Evolutionary conservation across 2,888 invertebrate species (phyloP), one percentile per base, ranked within the genome.

Genomic region (Alloplasta piceator): DNA sequence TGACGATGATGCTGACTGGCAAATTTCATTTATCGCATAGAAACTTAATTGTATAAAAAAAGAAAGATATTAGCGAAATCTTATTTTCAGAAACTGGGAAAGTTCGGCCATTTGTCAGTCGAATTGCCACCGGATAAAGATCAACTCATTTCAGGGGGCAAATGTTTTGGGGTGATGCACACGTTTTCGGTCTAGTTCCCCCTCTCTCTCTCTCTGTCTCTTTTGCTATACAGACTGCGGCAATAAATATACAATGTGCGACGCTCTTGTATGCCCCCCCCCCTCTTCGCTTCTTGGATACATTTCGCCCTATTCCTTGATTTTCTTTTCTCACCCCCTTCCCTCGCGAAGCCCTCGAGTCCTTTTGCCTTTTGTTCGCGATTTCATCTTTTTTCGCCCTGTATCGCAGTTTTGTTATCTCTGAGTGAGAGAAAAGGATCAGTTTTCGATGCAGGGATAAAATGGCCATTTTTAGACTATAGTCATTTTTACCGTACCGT

Each of bases 231-330:
- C 26, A 36, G 64, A 70, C 80, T 80, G 75, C 67, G 72, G 85
- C 85, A 87, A 90, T 90, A 90, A 90, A 90, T 90, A 89, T 84
- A 84, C 84, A 85, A 86, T 84, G 82, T 75, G 81, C 82, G 82
- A 83, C 12, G 48, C 48, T 70, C 36, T 72, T 48, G 12, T 58
- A 52, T 55, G 52, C 60, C 63, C 43, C 41, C 43, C 43, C 7
- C 67, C 46, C 72, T 61, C 75, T 16, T 64, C 43, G 26, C 55
- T 7, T 63, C 43, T 50, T 38, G 60, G 43, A 46, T 67, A 68
- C 55, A 50, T 63, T 60, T 75, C 79, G 55, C 76, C 79, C 82
- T 73, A 74, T 78, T 78, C 50, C 67, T 48, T 67, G 50, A 79
- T 80, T 76, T 38, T 67, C 26, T 6, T 14, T 26, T 52, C 55